Base-by-base conservation (phyloP, 2,888 invertebrate species). In the Stegana nigrithorax region DNA sequence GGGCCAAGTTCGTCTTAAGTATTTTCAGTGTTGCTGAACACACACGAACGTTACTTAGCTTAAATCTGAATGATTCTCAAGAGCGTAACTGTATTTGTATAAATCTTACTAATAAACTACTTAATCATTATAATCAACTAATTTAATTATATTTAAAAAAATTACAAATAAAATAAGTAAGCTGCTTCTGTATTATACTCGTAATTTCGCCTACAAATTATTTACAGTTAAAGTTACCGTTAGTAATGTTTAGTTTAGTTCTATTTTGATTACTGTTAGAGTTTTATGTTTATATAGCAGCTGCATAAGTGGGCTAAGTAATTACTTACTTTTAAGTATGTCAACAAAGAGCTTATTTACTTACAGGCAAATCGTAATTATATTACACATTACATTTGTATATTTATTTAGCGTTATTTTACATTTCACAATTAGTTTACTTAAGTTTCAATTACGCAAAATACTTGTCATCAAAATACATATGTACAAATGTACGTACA, bases 121-220 rank as follows among this genome's bases (percentile, higher is more conserved):
- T 64, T 60, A 70, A 36, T 62, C 21, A 67, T 64, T 47, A 29
- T 45, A 62, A 21, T 47, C 6, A 47, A 23, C 42, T 62, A 45
- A 47, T 59, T 53, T 59, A 62, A 27, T 39, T 62, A 44, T 60
- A 59, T 62, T 62, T 62, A 47, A 29, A 65, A 21, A 10, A 23
- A 47, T 21, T 47, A 26, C 14, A 17, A 29, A n/a, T n/a, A n/a
- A 29, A n/a, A 14, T 26, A 50, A 68, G 62, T 65, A 58, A 75
- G 73, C 76, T 74, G 74, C 78, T 73, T 78, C 73, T 74, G 74
- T 74, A 74, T 75, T 73, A 74, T 78, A 74, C 68, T 67, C 68
- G 65, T 70, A 75, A 68, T 68, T 39, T 39, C n/a, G 39, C 17
- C 10, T 39, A 7, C n/a, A 39, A n/a, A 39, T n/a, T 39, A 39